A percentile compares a stretch with the other conserved stretches of the same genome.
phyloP scores from a whole-genome alignment of 2,888 invertebrate genomes.

The Agriotes lineatus region DNA sequence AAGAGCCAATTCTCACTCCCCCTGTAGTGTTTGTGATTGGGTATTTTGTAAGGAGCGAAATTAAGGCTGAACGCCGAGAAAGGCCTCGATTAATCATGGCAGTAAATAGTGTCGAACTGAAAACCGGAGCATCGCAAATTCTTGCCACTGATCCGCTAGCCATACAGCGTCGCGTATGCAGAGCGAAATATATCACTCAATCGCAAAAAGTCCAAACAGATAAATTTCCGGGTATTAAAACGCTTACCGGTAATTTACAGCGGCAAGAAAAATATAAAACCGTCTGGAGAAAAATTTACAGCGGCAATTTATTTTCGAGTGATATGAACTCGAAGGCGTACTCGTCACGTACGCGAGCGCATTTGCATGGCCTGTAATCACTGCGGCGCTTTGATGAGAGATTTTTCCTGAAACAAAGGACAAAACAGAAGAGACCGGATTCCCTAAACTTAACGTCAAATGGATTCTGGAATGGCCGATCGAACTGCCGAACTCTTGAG shows the following conservation, averaged over 20 bases:
- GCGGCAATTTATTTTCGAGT: conserved; percentile 30
- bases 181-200: conserved; percentile 22
- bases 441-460: conserved; percentile 36
- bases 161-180: conserved; percentile 14
- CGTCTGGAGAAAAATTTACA: conserved; percentile 35
- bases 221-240: conserved; percentile 34
- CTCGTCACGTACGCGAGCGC: conserved; percentile 24
- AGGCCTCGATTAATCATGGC: too few relatives aligned
- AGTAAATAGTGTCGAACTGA: too few relatives aligned
- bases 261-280: conserved; percentile 39
- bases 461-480: conserved; percentile 41
- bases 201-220: conserved; percentile 33
- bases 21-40: too few relatives aligned
- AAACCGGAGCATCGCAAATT: too few relatives aligned
- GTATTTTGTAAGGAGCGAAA: too few relatives aligned
- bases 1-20: too few relatives aligned
- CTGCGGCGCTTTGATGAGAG: conserved; percentile 33
- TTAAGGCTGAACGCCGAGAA: too few relatives aligned
- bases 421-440: conserved; percentile 12
- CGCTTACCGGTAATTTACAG: conserved; percentile 37
- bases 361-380: conserved; percentile 28
- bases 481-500: conserved; percentile 33
- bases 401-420: conserved; percentile 30
- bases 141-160: conserved; percentile 5
- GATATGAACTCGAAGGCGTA: conserved; percentile 23